Conservation (phyloP, 2,888 invertebrate genomes). For the Ormyrus nitidulus region DNA sequence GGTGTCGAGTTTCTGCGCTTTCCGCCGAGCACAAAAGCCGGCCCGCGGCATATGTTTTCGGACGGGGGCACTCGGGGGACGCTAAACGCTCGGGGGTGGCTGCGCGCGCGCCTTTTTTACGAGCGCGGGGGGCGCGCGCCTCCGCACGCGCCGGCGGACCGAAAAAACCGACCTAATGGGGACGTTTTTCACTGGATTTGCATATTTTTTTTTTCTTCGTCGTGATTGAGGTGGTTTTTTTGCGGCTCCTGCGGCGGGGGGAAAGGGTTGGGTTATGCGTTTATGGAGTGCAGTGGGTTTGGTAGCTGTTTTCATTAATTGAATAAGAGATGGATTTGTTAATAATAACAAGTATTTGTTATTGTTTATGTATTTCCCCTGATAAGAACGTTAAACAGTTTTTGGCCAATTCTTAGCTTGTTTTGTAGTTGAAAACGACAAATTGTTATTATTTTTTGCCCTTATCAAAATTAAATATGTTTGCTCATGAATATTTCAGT, state of each 20-base stretch:
- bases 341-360: no score
- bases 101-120: slow-evolving; percentile 17
- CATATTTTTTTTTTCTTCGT: slow-evolving; percentile 36
- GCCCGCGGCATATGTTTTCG: slow-evolving; percentile 44
- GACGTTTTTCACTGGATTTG: slow-evolving; percentile 30
- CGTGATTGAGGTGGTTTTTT: not conserved
- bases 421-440: no score
- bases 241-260: not conserved
- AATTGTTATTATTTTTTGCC: no score
- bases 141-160: slow-evolving; percentile 7
- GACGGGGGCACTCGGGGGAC: slow-evolving; percentile 17
- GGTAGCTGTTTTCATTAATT: no score
- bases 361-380: no score
- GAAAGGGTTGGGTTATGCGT: not conserved
- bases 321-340: no score
- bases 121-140: slow-evolving; percentile 23
- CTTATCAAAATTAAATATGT: no score
- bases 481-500: no score
- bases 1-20: not conserved
- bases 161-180: slow-evolving; percentile 9
- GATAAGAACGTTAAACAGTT: no score
- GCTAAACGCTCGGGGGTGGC: slow-evolving; percentile 49
- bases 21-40: not conserved
- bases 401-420: no score
- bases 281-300: no score